These are phyloP conservation scores for Strix aluco DNA, from an alignment of 2,113 vertebrate species.

Conservation along the genomic window DNA sequence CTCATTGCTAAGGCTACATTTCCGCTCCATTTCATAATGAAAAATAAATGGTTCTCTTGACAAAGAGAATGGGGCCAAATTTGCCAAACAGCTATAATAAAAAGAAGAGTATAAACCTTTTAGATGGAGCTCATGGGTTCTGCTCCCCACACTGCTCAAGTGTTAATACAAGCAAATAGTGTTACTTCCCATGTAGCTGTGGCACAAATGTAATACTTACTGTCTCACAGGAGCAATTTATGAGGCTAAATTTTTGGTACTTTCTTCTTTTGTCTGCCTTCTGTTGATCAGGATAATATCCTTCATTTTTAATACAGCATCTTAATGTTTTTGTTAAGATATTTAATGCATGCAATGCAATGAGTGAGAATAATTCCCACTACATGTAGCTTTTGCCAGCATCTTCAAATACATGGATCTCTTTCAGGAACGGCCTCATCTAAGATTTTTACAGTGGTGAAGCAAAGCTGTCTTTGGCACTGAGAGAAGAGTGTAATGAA, in stretches of 20 bases:
- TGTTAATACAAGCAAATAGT: not conserved
- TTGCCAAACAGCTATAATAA: not conserved
- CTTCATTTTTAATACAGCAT: not conserved
- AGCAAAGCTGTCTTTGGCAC: not conserved
- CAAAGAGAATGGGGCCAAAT: not conserved
- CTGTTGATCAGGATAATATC: not conserved
- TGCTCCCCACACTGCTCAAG: not conserved
- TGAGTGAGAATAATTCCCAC: not conserved
- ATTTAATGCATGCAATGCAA: not conserved
- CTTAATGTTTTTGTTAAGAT: not conserved
- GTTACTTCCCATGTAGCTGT: not conserved
- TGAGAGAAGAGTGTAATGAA: not conserved
- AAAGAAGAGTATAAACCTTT: not conserved
- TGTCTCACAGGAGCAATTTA: not conserved
- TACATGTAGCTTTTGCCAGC: not conserved
- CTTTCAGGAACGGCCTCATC: not conserved
- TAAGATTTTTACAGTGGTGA: not conserved
- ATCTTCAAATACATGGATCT: not conserved
- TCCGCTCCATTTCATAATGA: not conserved
- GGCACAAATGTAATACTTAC: not conserved
- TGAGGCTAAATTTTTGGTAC: not conserved
- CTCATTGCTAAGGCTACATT: not conserved
- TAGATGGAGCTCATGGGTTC: not conserved
- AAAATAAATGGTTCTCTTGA: not conserved
- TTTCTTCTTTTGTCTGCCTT: not conserved